Evolutionary conservation across 2,888 invertebrate species (phyloP), one percentile per base, ranked within the genome.

Genomic region (Caenorhabditis panamensis): DNA sequence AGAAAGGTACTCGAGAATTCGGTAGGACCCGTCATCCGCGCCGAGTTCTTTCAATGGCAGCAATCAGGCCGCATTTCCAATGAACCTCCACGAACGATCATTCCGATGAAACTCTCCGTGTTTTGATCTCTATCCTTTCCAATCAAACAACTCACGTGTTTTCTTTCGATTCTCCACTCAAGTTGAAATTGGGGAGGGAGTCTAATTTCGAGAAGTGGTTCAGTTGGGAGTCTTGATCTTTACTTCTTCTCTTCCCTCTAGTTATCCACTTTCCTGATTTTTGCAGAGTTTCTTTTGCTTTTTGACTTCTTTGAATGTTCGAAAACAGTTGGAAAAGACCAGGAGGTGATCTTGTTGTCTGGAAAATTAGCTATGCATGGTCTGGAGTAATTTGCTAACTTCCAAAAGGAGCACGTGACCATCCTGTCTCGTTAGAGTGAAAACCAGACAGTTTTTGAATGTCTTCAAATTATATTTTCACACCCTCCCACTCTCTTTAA

Each of bases 121-220:
- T 47, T 47, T 47, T 47, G 8, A 47, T 47, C 47, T 13, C 47
- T 18, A 4, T 18, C 9, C 18, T 18, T 20, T 20, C 20, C 49
- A 49, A 20, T 49, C 49, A 49, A 8, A 13, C n/a, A 49, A 18
- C 49, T 49, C 53, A 24, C 53, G 24, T 53, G 53, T 53, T 53
- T 53, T 53, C 4, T 2, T 2, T 8, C 9, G 11, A 6, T 31
- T 9, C 31, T 31, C 31, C 9, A 6, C 31, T 31, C 31, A 4
- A 31, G 9, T 31, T 9, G 31, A 31, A 31, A 31, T 6, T 31
- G 4, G 47, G 47, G 18, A 9, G 18, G 11, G 47, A 53, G 53
- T 53, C 26, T 53, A 53, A 53, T 53, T 53, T 53, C 26, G 24
- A 26, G 26, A 24, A 53, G 53, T 53, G 53, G 53, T 16, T 53